A percentile compares a stretch with the other conserved stretches of the same genome.
phyloP scores from a whole-genome alignment of 2,888 invertebrate species.

The Phyllotreta cruciferae region DNA sequence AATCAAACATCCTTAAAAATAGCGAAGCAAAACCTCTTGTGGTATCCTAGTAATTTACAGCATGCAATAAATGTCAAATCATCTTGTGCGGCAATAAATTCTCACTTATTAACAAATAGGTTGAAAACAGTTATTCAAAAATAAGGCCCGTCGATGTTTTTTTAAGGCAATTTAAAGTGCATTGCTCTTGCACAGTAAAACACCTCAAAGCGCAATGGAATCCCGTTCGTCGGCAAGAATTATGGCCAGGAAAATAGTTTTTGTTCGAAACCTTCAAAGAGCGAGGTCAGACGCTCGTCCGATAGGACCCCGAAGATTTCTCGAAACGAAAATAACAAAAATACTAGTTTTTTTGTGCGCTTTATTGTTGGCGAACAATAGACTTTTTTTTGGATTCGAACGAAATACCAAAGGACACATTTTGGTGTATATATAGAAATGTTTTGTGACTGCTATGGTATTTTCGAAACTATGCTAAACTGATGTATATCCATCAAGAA shows the following conservation, averaged over 20 bases:
- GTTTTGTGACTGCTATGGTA: slow-evolving; percentile 38
- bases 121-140: slow-evolving; percentile 54
- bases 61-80: slow-evolving; percentile 37
- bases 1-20: no score
- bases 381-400: slow-evolving; percentile 44
- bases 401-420: slow-evolving; percentile 46
- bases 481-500: neutral
- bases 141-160: slow-evolving; percentile 41
- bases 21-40: slow-evolving; percentile 22
- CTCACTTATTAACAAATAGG: slow-evolving; percentile 56
- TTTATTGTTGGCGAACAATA: slow-evolving; percentile 48
- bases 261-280: slow-evolving; percentile 48
- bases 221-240: slow-evolving; percentile 53
- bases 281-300: slow-evolving; percentile 45
- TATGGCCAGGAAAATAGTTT: slow-evolving; percentile 55
- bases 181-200: slow-evolving; percentile 52
- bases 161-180: slow-evolving; percentile 54
- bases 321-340: slow-evolving; percentile 46
- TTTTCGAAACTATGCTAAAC: slow-evolving; percentile 37
- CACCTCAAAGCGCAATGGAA: slow-evolving; percentile 52
- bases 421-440: slow-evolving; percentile 47
- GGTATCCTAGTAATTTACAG: slow-evolving; percentile 38
- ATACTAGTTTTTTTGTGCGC: slow-evolving; percentile 46
- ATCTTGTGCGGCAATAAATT: slow-evolving; percentile 50
- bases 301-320: slow-evolving; percentile 42